Evolutionary conservation across 1,140 invertebrate genomes (phyloP).

Genomic region (Drosophila athabasca): DNA sequence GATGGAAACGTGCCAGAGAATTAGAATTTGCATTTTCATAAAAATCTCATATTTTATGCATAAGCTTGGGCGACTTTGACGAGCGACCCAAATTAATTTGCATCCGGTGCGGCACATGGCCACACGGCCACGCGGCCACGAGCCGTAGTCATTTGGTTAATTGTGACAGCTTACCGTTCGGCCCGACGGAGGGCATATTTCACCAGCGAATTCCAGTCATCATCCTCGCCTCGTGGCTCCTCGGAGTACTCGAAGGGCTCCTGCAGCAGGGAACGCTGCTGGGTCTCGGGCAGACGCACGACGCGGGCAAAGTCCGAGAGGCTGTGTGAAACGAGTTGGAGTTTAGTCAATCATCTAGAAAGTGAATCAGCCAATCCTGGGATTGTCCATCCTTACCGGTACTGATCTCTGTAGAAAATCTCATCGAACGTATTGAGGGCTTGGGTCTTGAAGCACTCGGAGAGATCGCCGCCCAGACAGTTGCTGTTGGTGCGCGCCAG

Average conservation of each 20-base stretch:
- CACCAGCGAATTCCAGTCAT: slow-evolving; percentile 90
- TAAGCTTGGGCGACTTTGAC: slow-evolving; percentile 16
- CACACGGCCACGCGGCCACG: neutral
- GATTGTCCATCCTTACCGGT: slow-evolving; percentile 83
- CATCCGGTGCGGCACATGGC: slow-evolving; percentile 4
- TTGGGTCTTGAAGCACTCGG: slow-evolving; percentile 91
- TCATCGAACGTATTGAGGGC: slow-evolving; percentile 89
- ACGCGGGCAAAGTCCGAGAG: slow-evolving; percentile 89
- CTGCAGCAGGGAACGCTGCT: slow-evolving; percentile 86
- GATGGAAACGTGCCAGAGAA: slow-evolving; percentile 29
- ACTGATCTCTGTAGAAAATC: slow-evolving; percentile 88
- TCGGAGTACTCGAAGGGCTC: slow-evolving; percentile 89
- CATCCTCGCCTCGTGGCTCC: slow-evolving; percentile 87
- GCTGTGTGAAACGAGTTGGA: slow-evolving; percentile 62
- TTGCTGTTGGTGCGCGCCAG: slow-evolving; percentile 88
- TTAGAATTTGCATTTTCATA: slow-evolving; percentile 53
- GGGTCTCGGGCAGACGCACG: slow-evolving; percentile 87
- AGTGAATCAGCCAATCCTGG: neutral
- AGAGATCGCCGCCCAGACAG: slow-evolving; percentile 90
- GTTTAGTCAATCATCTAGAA: neutral
- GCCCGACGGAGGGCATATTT: slow-evolving; percentile 89
- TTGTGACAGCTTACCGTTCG: slow-evolving; percentile 85
- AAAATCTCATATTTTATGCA: slow-evolving; percentile 62
- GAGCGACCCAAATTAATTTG: slow-evolving; percentile 64
- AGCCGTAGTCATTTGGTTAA: slow-evolving; percentile 59